Evolutionary conservation across 92 coral and sea anemone genomes (phyloP), one percentile per base, ranked within the genome.

Genomic region (Anthopleura xanthogrammica): DNA sequence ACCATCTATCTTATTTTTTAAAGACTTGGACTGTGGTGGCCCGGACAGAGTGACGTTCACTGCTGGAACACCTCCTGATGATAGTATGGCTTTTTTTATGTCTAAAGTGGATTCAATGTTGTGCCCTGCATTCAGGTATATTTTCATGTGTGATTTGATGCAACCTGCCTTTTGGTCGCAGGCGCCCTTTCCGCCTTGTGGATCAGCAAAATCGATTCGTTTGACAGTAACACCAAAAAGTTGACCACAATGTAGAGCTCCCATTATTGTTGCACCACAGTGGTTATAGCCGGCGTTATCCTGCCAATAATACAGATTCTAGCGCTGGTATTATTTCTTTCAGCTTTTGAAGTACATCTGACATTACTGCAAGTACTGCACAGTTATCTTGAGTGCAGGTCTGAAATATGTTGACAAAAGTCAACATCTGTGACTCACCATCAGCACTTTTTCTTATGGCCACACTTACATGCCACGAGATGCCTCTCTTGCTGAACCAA

Each of bases 131-230:
- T 81, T 81, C 13, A 81, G 39, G 55, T 62, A 81, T 55, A 72
- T 40, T 29, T 68, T 62, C 42, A 81, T 81, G 56, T 81, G 75
- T 16, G 54, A 62, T 29, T 81, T 81, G 7, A 81, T 80, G 52
- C 52, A 24, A 56, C 89, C 89, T 36, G 91, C 89, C 83, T 87
- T 86, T 80, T 84, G 81, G 68, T 90, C 90, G 77, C 90, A 87
- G 72, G 90, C 82, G 39, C 91, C 93, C 72, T 90, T 90, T 17
- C 93, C 93, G 19, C 90, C 91, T 87, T 90, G 93, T 46, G 58
- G 89, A 58, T 90, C 91, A 52, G 88, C 77, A 79, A 85, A 85
- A n/a, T 71, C 84, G 41, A 52, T 52, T 48, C 58, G 54, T 68
- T 73, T n/a, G 7, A 62, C 60, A 20, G 80, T 77, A 36, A 80